A percentile compares a stretch with the other conserved stretches of the same genome.
phyloP scores from a whole-genome alignment of 30 jellyfish, hydroid and myxozoan genomes.

The Catostylus mosaicus region DNA sequence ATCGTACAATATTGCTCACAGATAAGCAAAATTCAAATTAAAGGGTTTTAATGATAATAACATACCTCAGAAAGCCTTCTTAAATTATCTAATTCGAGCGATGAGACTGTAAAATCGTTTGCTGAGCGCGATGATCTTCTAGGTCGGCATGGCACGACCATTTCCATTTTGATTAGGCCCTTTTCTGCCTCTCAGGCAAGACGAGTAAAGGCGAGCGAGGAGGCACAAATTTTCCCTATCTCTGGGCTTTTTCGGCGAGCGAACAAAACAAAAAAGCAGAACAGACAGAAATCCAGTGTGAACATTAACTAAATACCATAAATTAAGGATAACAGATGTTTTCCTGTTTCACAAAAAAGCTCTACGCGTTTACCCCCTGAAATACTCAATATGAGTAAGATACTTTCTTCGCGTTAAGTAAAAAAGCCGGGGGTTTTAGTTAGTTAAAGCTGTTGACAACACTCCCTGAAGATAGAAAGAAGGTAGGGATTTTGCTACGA shows the following conservation, averaged over 20 bases:
- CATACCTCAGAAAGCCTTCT: slow-evolving; percentile 74
- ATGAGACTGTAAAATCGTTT: slow-evolving; percentile 26
- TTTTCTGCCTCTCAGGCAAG: not conserved
- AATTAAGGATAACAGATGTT: slow-evolving; percentile 24
- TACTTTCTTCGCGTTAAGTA: no score
- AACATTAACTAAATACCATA: slow-evolving; percentile 35
- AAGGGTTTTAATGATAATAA: no score
- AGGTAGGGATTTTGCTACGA: no score
- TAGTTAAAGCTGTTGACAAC: no score
- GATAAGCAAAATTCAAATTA: no score
- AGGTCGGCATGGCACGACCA: slow-evolving; percentile 57
- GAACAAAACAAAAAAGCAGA: slow-evolving; percentile 1
- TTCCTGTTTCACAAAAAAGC: slow-evolving; percentile 8
- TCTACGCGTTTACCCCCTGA: slow-evolving; percentile 7
- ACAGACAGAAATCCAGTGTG: not conserved
- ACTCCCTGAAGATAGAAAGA: no score
- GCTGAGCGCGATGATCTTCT: slow-evolving; percentile 54
- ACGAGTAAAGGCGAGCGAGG: not conserved
- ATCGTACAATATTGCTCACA: no score
- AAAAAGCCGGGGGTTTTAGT: no score
- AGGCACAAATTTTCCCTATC: not conserved
- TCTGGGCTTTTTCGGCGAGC: not conserved
- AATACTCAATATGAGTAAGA: not conserved
- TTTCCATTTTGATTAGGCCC: slow-evolving; percentile 34
- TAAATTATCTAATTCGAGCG: slow-evolving; percentile 45